Percentiles rank a stretch among this genome's conserved stretches.
Evolutionary conservation across 2,797 vertebrate genomes (phyloP).

Genomic region (Chelon labrosus): DNA sequence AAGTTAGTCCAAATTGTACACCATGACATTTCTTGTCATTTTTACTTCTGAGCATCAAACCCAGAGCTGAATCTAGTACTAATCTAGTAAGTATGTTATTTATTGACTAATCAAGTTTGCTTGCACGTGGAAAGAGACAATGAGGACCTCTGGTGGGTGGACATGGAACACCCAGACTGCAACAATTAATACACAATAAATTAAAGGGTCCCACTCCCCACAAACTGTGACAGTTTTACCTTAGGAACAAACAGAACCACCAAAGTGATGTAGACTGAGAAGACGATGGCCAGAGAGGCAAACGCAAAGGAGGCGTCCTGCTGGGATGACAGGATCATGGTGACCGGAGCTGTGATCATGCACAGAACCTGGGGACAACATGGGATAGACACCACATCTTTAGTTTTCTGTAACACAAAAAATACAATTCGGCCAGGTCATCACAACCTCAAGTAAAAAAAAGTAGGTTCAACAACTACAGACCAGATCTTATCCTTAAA

Average conservation of each 20-base stretch:
- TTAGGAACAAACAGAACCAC: constrained; percentile 93
- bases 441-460: not conserved
- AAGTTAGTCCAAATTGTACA: too few species aligned
- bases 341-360: constrained; percentile 93
- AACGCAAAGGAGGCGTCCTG: constrained; percentile 94
- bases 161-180: too few species aligned
- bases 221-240: constrained; percentile 67
- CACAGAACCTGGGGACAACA: constrained; percentile 86
- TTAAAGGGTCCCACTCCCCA: too few species aligned
- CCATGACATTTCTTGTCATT: too few species aligned
- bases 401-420: not conserved
- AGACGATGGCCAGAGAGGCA: constrained; percentile 90
- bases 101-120: too few species aligned
- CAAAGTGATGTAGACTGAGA: constrained; percentile 93
- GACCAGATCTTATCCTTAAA: not conserved
- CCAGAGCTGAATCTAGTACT: too few species aligned
- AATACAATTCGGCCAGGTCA: not conserved
- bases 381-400: not conserved
- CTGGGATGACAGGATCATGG: constrained; percentile 93
- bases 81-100: too few species aligned
- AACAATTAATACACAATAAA: too few species aligned
- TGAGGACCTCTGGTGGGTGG: too few species aligned
- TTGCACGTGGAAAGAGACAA: too few species aligned
- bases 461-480: not conserved
- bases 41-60: too few species aligned